Conservation (phyloP, 2,113 vertebrate genomes). For the Micronycteris hirsuta region DNA sequence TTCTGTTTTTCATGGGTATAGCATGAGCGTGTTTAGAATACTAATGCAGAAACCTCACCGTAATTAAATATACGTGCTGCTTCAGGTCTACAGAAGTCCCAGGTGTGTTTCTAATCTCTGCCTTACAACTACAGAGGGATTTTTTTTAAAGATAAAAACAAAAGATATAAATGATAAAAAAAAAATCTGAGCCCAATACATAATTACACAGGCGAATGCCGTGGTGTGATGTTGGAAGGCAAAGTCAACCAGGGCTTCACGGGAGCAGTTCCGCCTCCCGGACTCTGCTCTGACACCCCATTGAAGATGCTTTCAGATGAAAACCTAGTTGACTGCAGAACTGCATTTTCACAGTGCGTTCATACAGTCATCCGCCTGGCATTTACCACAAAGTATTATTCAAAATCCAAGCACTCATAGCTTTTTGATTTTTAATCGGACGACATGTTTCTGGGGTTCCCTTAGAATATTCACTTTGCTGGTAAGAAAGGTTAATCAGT, state of each 20-base stretch:
- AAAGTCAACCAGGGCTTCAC: slow-evolving; percentile 42
- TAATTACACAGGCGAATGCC: slow-evolving; percentile 14
- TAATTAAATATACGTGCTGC: slow-evolving; percentile 70
- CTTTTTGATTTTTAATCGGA: slow-evolving; percentile 14
- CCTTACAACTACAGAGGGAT: slow-evolving; percentile 27
- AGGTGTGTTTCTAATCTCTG: slow-evolving; percentile 58
- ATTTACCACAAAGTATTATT: background rate
- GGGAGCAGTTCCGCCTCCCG: background rate
- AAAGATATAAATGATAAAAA: slow-evolving; percentile 59
- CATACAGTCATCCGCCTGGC: background rate
- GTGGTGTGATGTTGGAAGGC: slow-evolving; percentile 28
- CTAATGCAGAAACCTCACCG: slow-evolving; percentile 45
- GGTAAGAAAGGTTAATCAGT: background rate
- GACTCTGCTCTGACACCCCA: slow-evolving; percentile 22
- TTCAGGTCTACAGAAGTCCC: slow-evolving; percentile 49
- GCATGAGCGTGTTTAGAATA: slow-evolving; percentile 63
- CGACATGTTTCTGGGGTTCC: background rate
- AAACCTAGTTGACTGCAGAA: background rate
- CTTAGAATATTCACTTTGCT: background rate
- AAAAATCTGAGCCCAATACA: slow-evolving; percentile 39
- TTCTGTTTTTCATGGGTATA: slow-evolving; percentile 60
- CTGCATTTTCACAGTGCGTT: slow-evolving; percentile 5
- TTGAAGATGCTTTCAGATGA: slow-evolving; percentile 17
- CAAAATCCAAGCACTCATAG: background rate
- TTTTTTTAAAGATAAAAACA: slow-evolving; percentile 57